Evolutionary conservation across 2,797 vertebrate species (phyloP).

Genomic region (Onychomys arenicola): DNA sequence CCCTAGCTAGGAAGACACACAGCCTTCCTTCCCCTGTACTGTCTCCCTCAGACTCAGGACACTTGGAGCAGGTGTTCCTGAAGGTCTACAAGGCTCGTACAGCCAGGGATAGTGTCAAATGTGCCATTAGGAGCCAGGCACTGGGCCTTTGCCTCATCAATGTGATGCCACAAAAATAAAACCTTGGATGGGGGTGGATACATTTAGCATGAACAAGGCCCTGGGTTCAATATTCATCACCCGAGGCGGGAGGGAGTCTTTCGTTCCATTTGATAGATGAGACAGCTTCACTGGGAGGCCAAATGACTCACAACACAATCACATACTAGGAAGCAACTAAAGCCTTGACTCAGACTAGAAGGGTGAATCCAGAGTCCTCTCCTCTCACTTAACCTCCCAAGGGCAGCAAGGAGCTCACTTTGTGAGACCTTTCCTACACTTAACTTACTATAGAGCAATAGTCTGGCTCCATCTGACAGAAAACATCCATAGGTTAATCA

Average conservation of each 20-base stretch:
- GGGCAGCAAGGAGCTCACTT: background rate
- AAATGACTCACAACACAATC: slow-evolving; percentile 1
- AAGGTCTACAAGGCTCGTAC: background rate
- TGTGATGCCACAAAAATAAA: background rate
- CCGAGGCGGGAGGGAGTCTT: slow-evolving; percentile 7
- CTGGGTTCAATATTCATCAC: background rate
- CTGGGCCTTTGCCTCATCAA: background rate
- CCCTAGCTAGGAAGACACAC: background rate
- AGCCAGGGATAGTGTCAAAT: background rate
- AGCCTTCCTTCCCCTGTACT: background rate
- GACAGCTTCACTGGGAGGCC: background rate
- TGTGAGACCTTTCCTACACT: background rate
- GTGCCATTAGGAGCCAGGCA: background rate
- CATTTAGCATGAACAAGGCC: background rate
- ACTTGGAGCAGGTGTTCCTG: background rate
- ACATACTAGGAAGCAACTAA: background rate
- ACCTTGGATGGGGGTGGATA: background rate
- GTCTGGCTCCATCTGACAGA: background rate
- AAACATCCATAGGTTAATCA: background rate
- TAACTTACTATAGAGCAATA: background rate
- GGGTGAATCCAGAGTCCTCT: background rate
- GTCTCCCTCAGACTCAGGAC: background rate
- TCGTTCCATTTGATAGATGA: background rate
- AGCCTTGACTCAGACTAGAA: slow-evolving; percentile 4
- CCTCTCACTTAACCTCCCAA: background rate